Evolutionary conservation across 2,113 vertebrate genomes (phyloP).

Genomic region (Crotalus viridis): DNA sequence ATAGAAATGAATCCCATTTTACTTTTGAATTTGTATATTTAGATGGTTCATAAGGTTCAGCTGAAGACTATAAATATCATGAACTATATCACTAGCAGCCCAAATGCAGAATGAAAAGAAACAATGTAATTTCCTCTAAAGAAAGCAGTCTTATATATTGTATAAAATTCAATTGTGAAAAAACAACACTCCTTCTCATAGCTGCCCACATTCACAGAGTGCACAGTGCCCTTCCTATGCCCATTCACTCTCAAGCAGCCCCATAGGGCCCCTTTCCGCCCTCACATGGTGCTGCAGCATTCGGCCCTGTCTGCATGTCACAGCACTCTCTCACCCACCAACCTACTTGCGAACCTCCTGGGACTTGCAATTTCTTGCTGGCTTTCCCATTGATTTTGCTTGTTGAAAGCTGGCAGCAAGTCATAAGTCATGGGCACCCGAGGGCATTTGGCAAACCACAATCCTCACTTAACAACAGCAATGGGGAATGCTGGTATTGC

Average conservation of each 20-base stretch:
- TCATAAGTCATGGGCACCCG: not conserved
- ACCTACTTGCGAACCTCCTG: not conserved
- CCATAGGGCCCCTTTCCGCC: not conserved
- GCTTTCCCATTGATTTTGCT: not conserved
- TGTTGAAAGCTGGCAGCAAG: not conserved
- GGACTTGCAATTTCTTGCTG: not conserved
- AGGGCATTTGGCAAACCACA: not conserved
- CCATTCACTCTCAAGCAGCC: not conserved
- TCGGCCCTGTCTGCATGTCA: not conserved
- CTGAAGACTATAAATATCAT: not conserved
- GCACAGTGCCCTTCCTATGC: not conserved
- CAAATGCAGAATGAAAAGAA: not conserved
- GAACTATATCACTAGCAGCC: not conserved
- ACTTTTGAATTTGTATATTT: not conserved
- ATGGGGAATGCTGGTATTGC: not conserved
- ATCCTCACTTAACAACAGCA: not conserved
- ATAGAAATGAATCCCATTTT: not conserved
- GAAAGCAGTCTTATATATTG: not conserved
- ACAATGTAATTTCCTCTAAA: not conserved
- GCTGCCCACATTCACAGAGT: not conserved
- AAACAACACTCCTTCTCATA: not conserved
- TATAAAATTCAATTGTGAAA: not conserved
- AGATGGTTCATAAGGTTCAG: not conserved
- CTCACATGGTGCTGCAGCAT: not conserved
- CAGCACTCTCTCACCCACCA: not conserved